A percentile compares a stretch with the other conserved stretches of the same genome.
These are phyloP conservation scores for Philaenus spumarius DNA, from an alignment of 1,140 invertebrate genomes.

Conservation along the genomic window DNA sequence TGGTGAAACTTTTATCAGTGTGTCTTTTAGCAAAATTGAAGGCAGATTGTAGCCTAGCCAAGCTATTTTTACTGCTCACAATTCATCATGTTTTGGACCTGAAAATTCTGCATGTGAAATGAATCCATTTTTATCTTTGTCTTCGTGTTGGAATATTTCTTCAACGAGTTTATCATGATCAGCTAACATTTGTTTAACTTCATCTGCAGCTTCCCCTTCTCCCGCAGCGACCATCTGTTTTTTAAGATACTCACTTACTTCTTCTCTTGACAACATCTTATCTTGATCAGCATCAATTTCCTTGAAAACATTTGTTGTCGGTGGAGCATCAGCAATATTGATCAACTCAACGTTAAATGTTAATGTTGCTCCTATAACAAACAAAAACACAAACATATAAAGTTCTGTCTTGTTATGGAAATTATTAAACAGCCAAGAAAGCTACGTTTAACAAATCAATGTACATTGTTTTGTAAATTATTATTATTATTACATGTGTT, in stretches of 20 bases:
- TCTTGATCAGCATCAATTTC: conserved; percentile 88
- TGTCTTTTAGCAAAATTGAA: no score
- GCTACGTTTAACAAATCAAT: no score
- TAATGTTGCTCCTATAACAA: conserved; percentile 67
- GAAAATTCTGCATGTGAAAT: conserved; percentile 95
- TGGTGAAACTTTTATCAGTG: no score
- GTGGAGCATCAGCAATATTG: conserved; percentile 79
- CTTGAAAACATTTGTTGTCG: conserved; percentile 90
- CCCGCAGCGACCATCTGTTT: conserved; percentile 79
- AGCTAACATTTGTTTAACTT: conserved; percentile 76
- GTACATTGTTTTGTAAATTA: no score
- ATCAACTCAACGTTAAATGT: conserved; percentile 89
- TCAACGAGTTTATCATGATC: conserved; percentile 91
- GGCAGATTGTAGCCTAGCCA: not conserved
- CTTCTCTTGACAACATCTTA: conserved; percentile 85
- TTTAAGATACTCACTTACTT: conserved; percentile 86
- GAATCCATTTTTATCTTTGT: conserved; percentile 91
- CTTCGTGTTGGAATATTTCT: conserved; percentile 95
- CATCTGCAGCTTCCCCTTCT: conserved; percentile 50
- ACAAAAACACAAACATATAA: conserved; percentile 24
- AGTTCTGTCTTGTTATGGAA: no score
- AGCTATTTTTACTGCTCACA: conserved; percentile 49
- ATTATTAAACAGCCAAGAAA: no score
- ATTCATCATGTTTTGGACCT: conserved; percentile 93
- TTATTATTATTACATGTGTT: no score